Conservation (phyloP, 1,140 invertebrate genomes). For the Drosophila ohnishii region DNA sequence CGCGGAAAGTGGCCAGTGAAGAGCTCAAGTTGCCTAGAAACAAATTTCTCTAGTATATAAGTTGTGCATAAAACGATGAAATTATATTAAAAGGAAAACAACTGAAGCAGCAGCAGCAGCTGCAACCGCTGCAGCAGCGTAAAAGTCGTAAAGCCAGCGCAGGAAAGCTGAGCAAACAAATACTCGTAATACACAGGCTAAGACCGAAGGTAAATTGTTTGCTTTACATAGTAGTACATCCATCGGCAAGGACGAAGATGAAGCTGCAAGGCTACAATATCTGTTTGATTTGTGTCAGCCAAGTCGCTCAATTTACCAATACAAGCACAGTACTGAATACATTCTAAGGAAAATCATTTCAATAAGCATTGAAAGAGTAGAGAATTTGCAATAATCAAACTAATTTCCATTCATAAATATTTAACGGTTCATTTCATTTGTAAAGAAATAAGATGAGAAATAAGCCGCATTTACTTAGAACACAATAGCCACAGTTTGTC, state of each 20-base stretch:
- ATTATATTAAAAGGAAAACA: slow-evolving; percentile 48
- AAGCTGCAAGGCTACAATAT: slow-evolving; percentile 12
- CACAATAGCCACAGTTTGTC: background rate
- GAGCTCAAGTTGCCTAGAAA: background rate
- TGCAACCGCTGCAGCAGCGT: slow-evolving; percentile 9
- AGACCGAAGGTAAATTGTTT: slow-evolving; percentile 52
- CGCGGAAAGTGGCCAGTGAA: background rate
- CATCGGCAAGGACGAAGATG: background rate
- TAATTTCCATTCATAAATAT: slow-evolving; percentile 10
- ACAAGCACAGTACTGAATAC: slow-evolving; percentile 1
- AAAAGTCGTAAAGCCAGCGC: slow-evolving; percentile 38
- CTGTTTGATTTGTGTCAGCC: slow-evolving; percentile 35
- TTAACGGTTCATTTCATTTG: background rate
- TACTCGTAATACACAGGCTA: slow-evolving; percentile 29
- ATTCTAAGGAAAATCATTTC: background rate
- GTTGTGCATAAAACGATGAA: slow-evolving; percentile 38
- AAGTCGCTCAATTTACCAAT: slow-evolving; percentile 20
- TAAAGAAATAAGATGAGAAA: background rate
- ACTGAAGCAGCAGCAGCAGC: slow-evolving; percentile 3
- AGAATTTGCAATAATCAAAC: slow-evolving; percentile 9
- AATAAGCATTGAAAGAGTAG: background rate
- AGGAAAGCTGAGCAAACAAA: slow-evolving; percentile 54
- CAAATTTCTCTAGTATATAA: background rate
- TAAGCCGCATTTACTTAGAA: background rate
- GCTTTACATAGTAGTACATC: background rate